These are phyloP conservation scores for Oostethus manadensis DNA, from an alignment of 2,113 vertebrate genomes.

Conservation along the genomic window DNA sequence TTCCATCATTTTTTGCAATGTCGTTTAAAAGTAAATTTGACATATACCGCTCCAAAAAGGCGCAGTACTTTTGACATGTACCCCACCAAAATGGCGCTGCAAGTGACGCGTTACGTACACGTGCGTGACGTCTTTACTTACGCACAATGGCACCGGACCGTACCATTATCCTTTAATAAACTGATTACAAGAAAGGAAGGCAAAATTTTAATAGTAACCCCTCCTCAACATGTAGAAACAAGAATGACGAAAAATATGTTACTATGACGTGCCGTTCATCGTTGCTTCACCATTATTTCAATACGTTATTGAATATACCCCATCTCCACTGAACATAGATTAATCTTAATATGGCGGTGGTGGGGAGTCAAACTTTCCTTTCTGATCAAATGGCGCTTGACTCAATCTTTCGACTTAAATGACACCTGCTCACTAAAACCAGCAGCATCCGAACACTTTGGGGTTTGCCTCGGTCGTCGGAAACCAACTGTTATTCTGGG, in stretches of 20 bases:
- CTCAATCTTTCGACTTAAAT: not conserved
- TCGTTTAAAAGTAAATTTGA: no score
- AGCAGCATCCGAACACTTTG: not conserved
- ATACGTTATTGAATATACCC: slow-evolving; percentile 7
- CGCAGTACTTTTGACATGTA: no score
- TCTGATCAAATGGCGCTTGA: slow-evolving; percentile 32
- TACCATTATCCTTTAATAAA: not conserved
- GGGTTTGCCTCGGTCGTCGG: not conserved
- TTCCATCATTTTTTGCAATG: no score
- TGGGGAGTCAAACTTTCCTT: slow-evolving; percentile 72
- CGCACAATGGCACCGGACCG: not conserved
- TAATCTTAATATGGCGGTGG: slow-evolving; percentile 69
- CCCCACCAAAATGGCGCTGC: no score
- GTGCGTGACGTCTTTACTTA: no score
- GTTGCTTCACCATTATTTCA: not conserved
- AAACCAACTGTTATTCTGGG: slow-evolving; percentile 1
- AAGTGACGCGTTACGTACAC: no score
- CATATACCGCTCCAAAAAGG: no score
- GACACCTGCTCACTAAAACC: not conserved
- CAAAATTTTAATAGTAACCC: not conserved
- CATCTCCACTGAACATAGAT: slow-evolving; percentile 22
- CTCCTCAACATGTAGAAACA: not conserved
- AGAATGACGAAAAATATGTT: not conserved
- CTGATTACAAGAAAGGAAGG: not conserved
- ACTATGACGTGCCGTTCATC: not conserved